Evolutionary conservation across 2,797 vertebrate genomes (phyloP), one percentile per base, ranked within the genome.

Genomic region (Diplodus sargus): DNA sequence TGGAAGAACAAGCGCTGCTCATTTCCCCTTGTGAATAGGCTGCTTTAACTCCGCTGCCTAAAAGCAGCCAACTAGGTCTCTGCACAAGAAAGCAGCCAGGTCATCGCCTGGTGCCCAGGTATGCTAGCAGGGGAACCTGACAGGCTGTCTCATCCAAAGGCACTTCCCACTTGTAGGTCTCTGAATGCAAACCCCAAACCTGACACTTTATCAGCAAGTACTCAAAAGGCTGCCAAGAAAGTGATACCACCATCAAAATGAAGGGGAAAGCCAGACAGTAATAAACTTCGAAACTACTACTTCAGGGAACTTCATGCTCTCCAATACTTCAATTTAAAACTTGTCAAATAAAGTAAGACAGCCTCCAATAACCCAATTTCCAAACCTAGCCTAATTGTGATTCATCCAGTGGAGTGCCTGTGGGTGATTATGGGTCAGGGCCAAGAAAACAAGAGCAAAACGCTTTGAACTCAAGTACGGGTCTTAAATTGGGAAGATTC

Each of bases 401-500:
- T 92, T 91, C 90, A 85, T 82, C 47, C 54, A 65, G 78, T 47
- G 42, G 59, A 72, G 77, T 57, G 78, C 69, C 82, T 86, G 85
- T 0, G 34, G 66, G 70, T 83, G 84, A 90, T 90, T 82, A 79
- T 80, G 84, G 89, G 71, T 87, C 70, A 81, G 65, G 74, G 79
- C 87, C 87, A 85, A 86, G 60, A 90, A 87, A 92, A 88, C 84
- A 86, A 75, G 83, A 81, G 85, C 45, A 72, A 65, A 72, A 85
- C 13, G 60, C 90, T 91, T 92, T 91, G 86, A 91, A 91, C 78
- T 90, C 16, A 51, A 75, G 64, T 52, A 62, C 48, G 15, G 83
- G 62, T 86, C 81, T 91, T 79, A 86, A 91, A 90, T 69, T 51
- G 67, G 66, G 71, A 86, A 85, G 85, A 91, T 82, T 83, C 84